Conservation (phyloP, 2,888 invertebrate species). For the Patella caerulea region DNA sequence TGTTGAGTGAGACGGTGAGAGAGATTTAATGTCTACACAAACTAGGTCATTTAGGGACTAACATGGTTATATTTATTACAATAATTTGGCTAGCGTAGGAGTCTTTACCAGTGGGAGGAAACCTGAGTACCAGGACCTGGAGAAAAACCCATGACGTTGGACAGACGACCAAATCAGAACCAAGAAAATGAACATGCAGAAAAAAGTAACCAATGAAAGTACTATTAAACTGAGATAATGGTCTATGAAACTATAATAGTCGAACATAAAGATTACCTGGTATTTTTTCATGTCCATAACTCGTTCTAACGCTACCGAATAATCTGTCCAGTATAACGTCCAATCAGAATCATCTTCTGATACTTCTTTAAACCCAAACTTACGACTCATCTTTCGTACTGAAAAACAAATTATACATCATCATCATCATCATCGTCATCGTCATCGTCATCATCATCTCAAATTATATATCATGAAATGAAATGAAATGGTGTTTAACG, state of each 20-base stretch:
- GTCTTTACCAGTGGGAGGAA: too few relatives aligned
- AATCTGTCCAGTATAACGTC: slow-evolving; percentile 93
- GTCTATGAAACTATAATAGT: background rate
- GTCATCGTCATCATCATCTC: background rate
- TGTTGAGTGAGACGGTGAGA: background rate
- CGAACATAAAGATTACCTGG: slow-evolving; percentile 68
- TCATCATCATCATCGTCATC: background rate
- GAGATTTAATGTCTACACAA: too few relatives aligned
- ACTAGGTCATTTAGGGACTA: too few relatives aligned
- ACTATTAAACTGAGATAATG: background rate
- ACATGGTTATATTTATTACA: too few relatives aligned
- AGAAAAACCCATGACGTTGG: too few relatives aligned
- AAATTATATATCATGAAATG: background rate
- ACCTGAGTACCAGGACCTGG: too few relatives aligned
- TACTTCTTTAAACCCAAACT: slow-evolving; percentile 84
- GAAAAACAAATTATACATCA: slow-evolving; percentile 56
- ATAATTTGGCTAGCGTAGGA: too few relatives aligned
- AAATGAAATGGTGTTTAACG: too few relatives aligned
- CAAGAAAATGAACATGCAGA: background rate
- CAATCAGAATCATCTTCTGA: slow-evolving; percentile 85
- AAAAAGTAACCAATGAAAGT: slow-evolving; percentile 6
- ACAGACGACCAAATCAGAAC: background rate
- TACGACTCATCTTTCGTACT: slow-evolving; percentile 80
- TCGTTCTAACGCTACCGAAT: slow-evolving; percentile 86
- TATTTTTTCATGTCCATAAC: slow-evolving; percentile 93